phyloP scores from a whole-genome alignment of 30 jellyfish, hydroid and myxozoan species.

The Clytia hemisphaerica region DNA sequence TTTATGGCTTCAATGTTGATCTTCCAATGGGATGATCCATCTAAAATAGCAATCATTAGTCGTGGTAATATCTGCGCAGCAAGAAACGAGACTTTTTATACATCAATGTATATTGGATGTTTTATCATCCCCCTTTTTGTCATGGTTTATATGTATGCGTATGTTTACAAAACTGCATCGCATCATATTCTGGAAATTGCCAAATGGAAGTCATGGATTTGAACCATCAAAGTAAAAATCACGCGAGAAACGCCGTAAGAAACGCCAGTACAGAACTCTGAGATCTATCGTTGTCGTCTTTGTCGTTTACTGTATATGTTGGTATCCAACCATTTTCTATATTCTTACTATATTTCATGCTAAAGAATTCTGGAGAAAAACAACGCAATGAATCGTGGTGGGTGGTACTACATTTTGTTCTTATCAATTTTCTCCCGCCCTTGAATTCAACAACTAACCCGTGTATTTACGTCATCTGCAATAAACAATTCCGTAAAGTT shows the following conservation, averaged over 20 bases:
- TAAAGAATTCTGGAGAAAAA: background rate
- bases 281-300: constrained; percentile 17
- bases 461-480: background rate
- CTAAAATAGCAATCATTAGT: background rate
- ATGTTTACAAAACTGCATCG: constrained; percentile 23
- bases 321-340: constrained; percentile 12
- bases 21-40: constrained; percentile 18
- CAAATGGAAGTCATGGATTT: background rate
- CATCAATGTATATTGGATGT: constrained; percentile 12
- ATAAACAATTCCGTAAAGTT: background rate
- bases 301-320: constrained; percentile 8
- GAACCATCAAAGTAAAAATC: too few relatives aligned
- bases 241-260: background rate
- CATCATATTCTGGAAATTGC: constrained; percentile 12
- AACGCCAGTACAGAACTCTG: constrained; percentile 13
- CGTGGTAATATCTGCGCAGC: background rate
- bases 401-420: background rate
- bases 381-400: background rate
- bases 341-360: background rate
- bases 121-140: constrained; percentile 12
- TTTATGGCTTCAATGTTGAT: constrained; percentile 4
- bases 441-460: constrained; percentile 17
- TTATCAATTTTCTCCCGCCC: constrained; percentile 12
- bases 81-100: constrained; percentile 5
- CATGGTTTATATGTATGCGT: constrained; percentile 22